These are phyloP conservation scores for Pecten maximus DNA, from an alignment of 2,888 invertebrate genomes.

Conservation along the genomic window DNA sequence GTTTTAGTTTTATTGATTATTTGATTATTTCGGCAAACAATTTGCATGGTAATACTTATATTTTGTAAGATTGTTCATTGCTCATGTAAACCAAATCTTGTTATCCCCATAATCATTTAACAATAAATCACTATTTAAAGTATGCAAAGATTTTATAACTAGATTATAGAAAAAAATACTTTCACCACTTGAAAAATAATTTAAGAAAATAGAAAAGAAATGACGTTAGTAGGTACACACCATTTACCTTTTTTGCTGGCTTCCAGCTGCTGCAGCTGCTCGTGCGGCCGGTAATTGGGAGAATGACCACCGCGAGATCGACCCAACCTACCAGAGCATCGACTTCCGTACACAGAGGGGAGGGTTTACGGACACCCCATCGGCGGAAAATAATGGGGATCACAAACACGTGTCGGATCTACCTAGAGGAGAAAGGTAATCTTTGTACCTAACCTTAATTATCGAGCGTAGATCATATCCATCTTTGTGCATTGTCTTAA, in stretches of 20 bases:
- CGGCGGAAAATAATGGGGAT: not conserved
- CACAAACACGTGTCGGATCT: not conserved
- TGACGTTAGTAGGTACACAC: not conserved
- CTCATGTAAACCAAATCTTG: too few relatives aligned
- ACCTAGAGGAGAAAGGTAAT: conserved; percentile 14
- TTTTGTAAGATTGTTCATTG: too few relatives aligned
- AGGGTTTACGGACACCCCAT: not conserved
- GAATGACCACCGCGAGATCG: not conserved
- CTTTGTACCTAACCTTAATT: not conserved
- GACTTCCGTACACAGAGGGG: not conserved
- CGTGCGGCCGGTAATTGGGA: conserved; percentile 18
- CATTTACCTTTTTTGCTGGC: not conserved
- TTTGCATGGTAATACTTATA: too few relatives aligned
- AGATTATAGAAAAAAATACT: too few relatives aligned
- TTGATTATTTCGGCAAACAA: too few relatives aligned
- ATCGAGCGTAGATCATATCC: not conserved
- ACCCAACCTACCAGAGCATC: conserved; percentile 8
- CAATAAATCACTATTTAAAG: too few relatives aligned
- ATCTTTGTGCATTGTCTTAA: not conserved
- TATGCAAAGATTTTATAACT: too few relatives aligned
- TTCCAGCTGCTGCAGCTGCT: not conserved
- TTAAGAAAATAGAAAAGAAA: not conserved
- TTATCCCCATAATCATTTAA: too few relatives aligned
- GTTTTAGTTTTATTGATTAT: too few relatives aligned
- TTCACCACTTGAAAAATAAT: too few relatives aligned